Evolutionary conservation across 2,888 invertebrate species (phyloP).

Genomic region (Trissonchulus latispiculum): DNA sequence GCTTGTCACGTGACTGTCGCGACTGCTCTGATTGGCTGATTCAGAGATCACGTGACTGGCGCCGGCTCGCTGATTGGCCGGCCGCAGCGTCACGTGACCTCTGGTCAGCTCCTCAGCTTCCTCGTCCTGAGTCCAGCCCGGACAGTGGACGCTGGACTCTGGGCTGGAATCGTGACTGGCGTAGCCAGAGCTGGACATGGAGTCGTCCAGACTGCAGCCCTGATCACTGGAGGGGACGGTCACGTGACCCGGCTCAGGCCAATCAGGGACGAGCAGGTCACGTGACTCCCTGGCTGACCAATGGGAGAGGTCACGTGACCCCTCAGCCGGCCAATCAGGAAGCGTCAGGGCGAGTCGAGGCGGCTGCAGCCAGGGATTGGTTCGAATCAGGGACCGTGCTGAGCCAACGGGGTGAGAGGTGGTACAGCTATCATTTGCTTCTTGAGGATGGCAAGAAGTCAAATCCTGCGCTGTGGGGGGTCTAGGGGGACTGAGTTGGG

Average conservation of each 20-base stretch:
- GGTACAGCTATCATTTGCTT: background rate
- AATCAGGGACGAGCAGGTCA: too few species aligned
- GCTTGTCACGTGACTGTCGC: too few species aligned
- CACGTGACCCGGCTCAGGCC: too few species aligned
- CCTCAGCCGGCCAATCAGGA: too few species aligned
- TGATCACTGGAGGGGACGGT: background rate
- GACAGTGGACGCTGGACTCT: constrained; percentile 2
- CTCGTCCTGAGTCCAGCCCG: constrained; percentile 1
- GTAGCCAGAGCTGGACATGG: constrained; percentile 2
- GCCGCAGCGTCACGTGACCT: too few species aligned
- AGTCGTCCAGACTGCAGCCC: background rate
- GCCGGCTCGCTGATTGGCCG: too few species aligned
- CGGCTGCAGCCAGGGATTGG: background rate
- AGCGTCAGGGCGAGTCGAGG: background rate
- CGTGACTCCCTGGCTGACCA: background rate
- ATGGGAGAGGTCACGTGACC: too few species aligned
- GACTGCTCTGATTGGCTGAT: background rate
- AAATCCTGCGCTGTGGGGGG: background rate
- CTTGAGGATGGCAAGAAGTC: background rate
- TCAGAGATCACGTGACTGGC: too few species aligned
- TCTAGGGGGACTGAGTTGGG: too few species aligned
- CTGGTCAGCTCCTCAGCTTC: background rate
- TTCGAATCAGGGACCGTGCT: background rate
- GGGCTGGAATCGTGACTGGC: constrained; percentile 9
- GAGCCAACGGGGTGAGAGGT: too few species aligned